These are phyloP conservation scores for Thaleichthys pacificus DNA, from an alignment of 2,797 vertebrate species.

Conservation along the genomic window DNA sequence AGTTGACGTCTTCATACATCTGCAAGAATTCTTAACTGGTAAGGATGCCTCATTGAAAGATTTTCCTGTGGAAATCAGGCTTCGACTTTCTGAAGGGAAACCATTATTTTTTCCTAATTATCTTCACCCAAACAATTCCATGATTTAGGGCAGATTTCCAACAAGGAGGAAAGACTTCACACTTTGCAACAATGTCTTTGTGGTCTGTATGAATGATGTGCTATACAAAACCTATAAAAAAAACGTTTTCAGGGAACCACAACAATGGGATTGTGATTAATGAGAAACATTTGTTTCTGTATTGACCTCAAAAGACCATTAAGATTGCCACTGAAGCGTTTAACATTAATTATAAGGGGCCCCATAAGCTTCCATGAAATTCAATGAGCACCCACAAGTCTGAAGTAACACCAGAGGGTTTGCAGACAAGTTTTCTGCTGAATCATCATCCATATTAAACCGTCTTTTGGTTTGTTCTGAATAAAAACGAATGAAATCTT, in stretches of 20 bases:
- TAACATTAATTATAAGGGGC: conserved; percentile 73
- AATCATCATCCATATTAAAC: conserved; percentile 48
- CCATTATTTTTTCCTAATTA: conserved; percentile 11
- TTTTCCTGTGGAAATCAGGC: conserved; percentile 20
- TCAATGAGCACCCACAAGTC: conserved; percentile 71
- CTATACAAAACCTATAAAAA: conserved; percentile 26
- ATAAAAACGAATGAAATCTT: conserved; percentile 32
- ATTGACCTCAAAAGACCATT: conserved; percentile 76
- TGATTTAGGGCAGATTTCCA: conserved; percentile 6
- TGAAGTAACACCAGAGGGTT: conserved; percentile 47
- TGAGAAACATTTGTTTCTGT: conserved; percentile 73
- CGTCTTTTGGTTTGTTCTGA: conserved; percentile 36
- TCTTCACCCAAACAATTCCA: conserved; percentile 5
- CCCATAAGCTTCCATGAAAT: conserved; percentile 75
- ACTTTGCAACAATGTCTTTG: conserved; percentile 34
- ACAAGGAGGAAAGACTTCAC: conserved; percentile 22
- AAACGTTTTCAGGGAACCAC: conserved; percentile 48
- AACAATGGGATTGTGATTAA: conserved; percentile 69
- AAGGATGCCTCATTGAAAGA: conserved; percentile 24
- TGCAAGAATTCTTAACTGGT: neutral
- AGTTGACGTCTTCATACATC: too few species aligned
- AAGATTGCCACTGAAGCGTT: conserved; percentile 73
- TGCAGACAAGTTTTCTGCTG: conserved; percentile 47
- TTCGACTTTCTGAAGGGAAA: conserved; percentile 12
- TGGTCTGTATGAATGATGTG: conserved; percentile 31